Percentiles rank a stretch among this genome's conserved stretches.
These are phyloP conservation scores for Trididemnum nubilum DNA, from an alignment of 23 tunicate species.

Conservation along the genomic window DNA sequence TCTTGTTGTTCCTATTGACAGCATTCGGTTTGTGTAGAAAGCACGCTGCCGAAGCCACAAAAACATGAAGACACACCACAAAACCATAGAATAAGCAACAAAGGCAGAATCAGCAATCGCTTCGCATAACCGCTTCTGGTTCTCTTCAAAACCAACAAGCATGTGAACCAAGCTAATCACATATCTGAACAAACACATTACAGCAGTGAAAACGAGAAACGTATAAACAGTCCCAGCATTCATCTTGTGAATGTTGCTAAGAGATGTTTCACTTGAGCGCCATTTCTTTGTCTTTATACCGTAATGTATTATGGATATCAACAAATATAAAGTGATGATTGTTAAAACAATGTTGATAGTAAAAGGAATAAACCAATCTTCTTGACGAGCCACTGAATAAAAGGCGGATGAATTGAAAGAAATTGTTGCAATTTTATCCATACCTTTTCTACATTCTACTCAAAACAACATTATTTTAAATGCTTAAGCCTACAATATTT, in stretches of 20 bases:
- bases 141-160: constrained; percentile 15
- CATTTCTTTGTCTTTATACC: constrained; percentile 53
- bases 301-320: constrained; percentile 16
- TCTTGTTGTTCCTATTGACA: constrained; percentile 20
- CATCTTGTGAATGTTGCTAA: constrained; percentile 3
- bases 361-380: constrained; percentile 37
- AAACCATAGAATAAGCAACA: constrained; percentile 29
- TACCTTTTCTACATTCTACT: too few relatives aligned
- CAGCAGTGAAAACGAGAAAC: constrained; percentile 27
- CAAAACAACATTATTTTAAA: too few relatives aligned
- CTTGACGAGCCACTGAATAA: not conserved
- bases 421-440: too few relatives aligned
- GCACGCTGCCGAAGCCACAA: constrained; percentile 59
- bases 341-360: constrained; percentile 24
- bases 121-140: constrained; percentile 36
- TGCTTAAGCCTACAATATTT: too few relatives aligned
- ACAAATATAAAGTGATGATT: constrained; percentile 10
- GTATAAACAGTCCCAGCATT: constrained; percentile 36
- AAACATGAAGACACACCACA: constrained; percentile 41
- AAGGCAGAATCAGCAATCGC: constrained; percentile 41
- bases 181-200: constrained; percentile 25
- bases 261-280: not conserved
- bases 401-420: not conserved
- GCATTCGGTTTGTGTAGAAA: constrained; percentile 57
- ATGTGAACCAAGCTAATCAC: constrained; percentile 21